Conservation (phyloP, 2,888 invertebrate species). For the Spodoptera picta region DNA sequence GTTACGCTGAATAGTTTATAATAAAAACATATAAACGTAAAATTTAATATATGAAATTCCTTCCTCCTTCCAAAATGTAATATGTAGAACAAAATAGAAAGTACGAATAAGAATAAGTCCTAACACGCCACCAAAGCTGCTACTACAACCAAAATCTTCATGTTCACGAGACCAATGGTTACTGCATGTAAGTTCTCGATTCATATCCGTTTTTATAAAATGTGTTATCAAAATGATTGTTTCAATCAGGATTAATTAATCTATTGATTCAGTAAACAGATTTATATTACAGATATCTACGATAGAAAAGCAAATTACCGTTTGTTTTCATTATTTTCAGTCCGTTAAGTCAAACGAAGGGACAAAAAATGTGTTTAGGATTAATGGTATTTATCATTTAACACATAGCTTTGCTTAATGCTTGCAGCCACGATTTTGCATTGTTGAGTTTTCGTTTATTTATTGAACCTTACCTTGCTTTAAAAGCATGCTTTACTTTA, state of each 20-base stretch:
- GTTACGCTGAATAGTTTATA: too few species aligned
- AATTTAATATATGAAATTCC: too few species aligned
- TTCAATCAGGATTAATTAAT: conserved; percentile 9
- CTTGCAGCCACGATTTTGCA: too few species aligned
- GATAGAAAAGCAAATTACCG: conserved; percentile 7
- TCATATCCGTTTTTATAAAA: conserved; percentile 27
- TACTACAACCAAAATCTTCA: conserved; percentile 65
- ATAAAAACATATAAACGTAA: too few species aligned
- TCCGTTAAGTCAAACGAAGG: too few species aligned
- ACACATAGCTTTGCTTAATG: too few species aligned
- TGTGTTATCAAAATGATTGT: conserved; percentile 9
- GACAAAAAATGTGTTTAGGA: too few species aligned
- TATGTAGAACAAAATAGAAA: not conserved
- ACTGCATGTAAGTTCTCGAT: not conserved
- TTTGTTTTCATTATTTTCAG: conserved; percentile 2
- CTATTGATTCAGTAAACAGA: conserved; percentile 6
- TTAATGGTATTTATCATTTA: too few species aligned
- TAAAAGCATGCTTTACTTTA: too few species aligned
- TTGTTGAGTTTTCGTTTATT: too few species aligned
- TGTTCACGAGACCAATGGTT: conserved; percentile 34
- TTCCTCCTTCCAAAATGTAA: too few species aligned
- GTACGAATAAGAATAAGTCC: conserved; percentile 40
- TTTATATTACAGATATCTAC: not conserved
- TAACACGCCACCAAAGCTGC: conserved; percentile 63
- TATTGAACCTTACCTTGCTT: too few species aligned